Conservation (phyloP, 2,888 invertebrate species). For the Ecliptopera silaceata region DNA sequence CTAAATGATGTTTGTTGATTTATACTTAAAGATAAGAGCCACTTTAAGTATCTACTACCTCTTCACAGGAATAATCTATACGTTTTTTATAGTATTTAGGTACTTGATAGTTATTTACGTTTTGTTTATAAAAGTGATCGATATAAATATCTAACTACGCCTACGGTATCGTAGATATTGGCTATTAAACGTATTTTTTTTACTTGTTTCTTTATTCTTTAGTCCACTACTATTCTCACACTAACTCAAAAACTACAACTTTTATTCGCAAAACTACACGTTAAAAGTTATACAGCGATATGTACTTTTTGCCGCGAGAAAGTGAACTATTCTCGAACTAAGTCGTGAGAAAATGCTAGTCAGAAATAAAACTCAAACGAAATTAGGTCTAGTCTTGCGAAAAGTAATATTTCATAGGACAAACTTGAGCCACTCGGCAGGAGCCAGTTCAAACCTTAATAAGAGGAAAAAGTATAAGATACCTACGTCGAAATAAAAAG, state of each 20-base stretch:
- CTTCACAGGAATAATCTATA: too few relatives aligned
- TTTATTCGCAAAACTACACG: too few relatives aligned
- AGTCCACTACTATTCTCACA: too few relatives aligned
- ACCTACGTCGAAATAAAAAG: conserved; percentile 57
- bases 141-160: background rate
- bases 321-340: background rate
- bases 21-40: background rate
- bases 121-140: background rate
- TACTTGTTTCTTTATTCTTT: background rate
- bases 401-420: conserved; percentile 45
- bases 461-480: conserved; percentile 58
- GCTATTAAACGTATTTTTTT: background rate
- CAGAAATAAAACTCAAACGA: conserved; percentile 4
- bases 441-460: conserved; percentile 54
- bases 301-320: too few relatives aligned
- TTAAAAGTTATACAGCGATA: too few relatives aligned
- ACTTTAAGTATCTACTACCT: too few relatives aligned
- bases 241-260: too few relatives aligned
- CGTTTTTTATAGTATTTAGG: too few relatives aligned
- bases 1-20: conserved; percentile 10
- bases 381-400: conserved; percentile 8
- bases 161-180: conserved; percentile 5
- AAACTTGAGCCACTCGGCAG: conserved; percentile 49
- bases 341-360: background rate
- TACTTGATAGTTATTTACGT: background rate